A percentile compares a stretch with the other conserved stretches of the same genome.
These are phyloP conservation scores for Dufourea novaeangliae DNA, from an alignment of 1,140 invertebrate genomes.

Conservation along the genomic window DNA sequence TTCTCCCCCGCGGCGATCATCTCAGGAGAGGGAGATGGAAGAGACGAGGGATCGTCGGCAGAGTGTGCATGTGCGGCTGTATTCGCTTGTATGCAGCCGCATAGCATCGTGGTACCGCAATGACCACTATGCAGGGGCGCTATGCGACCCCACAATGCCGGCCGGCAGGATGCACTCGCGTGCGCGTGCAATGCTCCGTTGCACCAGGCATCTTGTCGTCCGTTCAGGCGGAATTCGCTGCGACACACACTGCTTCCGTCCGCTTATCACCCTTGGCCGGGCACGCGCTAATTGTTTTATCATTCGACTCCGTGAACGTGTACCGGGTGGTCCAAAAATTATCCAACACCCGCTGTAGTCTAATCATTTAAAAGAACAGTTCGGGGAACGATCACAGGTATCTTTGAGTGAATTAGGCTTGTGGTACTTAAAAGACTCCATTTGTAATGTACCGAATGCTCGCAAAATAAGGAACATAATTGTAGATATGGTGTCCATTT, in stretches of 20 bases:
- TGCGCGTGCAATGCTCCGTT: conserved; percentile 59
- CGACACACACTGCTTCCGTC: conserved; percentile 20
- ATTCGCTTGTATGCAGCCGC: conserved; percentile 42
- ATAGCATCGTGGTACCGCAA: conserved; percentile 72
- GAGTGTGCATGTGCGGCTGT: conserved; percentile 11
- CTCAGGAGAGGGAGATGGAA: too few species aligned
- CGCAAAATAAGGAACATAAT: too few species aligned
- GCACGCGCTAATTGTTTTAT: background rate
- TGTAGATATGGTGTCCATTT: too few species aligned
- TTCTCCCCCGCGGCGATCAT: background rate
- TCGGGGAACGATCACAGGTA: too few species aligned
- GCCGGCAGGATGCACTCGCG: conserved; percentile 61
- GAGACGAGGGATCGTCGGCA: background rate
- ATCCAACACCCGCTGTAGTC: too few species aligned
- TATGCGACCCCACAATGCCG: conserved; percentile 67
- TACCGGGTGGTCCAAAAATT: background rate
- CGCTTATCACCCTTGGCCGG: background rate
- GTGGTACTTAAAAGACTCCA: too few species aligned
- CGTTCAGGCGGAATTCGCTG: conserved; percentile 45
- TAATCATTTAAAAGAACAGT: too few species aligned
- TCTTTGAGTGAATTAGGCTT: too few species aligned
- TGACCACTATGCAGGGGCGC: conserved; percentile 72
- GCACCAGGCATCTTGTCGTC: conserved; percentile 28
- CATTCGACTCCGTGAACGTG: background rate
- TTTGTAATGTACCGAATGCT: too few species aligned